phyloP scores from a whole-genome alignment of 1,140 invertebrate species.

The Helicoverpa armigera region DNA sequence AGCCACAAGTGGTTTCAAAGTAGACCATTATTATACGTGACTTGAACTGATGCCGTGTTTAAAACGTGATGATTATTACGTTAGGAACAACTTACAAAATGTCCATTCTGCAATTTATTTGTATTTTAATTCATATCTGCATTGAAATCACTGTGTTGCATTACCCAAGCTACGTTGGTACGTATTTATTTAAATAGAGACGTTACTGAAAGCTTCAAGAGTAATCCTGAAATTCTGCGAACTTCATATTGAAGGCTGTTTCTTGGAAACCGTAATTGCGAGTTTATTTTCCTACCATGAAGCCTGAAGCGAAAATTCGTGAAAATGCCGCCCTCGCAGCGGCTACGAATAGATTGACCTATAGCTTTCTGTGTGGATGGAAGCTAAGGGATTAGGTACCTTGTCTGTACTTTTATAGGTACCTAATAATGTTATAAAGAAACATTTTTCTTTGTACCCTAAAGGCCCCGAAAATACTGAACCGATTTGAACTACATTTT shows the following conservation, averaged over 20 bases:
- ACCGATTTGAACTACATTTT: too few relatives aligned
- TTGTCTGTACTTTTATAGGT: too few relatives aligned
- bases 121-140: too few relatives aligned
- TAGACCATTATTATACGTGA: constrained; percentile 1
- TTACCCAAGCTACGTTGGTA: too few relatives aligned
- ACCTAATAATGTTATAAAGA: too few relatives aligned
- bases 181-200: too few relatives aligned
- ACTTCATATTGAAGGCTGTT: neutral
- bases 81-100: neutral
- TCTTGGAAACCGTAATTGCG: constrained; percentile 2
- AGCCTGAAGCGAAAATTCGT: neutral
- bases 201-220: too few relatives aligned
- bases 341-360: constrained; percentile 14
- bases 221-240: too few relatives aligned
- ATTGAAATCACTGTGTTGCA: too few relatives aligned
- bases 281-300: constrained; percentile 12
- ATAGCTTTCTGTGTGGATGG: neutral
- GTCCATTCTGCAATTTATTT: too few relatives aligned
- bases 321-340: neutral
- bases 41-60: neutral
- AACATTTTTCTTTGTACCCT: too few relatives aligned
- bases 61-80: constrained; percentile 1
- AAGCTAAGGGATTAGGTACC: neutral
- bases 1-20: neutral
- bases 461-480: too few relatives aligned